phyloP scores from a whole-genome alignment of 2,113 vertebrate species.

The Etia nguti region DNA sequence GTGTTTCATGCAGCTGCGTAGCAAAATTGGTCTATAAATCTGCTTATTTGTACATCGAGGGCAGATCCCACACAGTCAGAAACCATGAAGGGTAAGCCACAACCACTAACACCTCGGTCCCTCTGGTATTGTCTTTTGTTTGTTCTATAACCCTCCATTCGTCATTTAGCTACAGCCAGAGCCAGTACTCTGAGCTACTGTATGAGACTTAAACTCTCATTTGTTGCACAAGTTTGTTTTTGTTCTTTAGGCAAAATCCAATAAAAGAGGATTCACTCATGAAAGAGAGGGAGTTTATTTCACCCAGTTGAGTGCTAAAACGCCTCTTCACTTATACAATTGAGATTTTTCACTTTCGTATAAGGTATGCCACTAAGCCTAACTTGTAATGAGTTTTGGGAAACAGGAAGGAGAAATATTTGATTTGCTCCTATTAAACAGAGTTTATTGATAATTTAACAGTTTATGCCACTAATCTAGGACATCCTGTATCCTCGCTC shows the following conservation, averaged over 20 bases:
- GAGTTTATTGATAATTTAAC: slow-evolving; percentile 18
- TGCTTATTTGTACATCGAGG: slow-evolving; percentile 1
- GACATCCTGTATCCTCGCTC: background rate
- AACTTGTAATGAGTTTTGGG: slow-evolving; percentile 28
- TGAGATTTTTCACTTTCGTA: slow-evolving; percentile 27
- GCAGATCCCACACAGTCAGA: slow-evolving; percentile 23
- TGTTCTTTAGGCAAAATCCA: slow-evolving; percentile 46
- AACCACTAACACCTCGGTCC: slow-evolving; percentile 6
- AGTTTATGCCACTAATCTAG: background rate
- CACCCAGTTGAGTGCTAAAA: slow-evolving; percentile 29
- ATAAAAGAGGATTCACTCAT: slow-evolving; percentile 43
- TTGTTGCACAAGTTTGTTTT: slow-evolving; percentile 21
- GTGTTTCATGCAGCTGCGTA: background rate
- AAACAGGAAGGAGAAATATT: slow-evolving; percentile 9
- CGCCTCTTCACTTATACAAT: slow-evolving; percentile 25
- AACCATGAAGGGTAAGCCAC: slow-evolving; percentile 8
- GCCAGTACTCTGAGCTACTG: background rate
- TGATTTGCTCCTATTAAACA: slow-evolving; percentile 18
- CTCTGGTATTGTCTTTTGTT: slow-evolving; percentile 29
- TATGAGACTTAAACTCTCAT: background rate
- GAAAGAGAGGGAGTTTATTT: slow-evolving; percentile 32
- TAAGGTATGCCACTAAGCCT: slow-evolving; percentile 11
- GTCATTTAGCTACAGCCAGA: background rate
- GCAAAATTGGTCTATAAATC: background rate
- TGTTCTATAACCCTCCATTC: slow-evolving; percentile 42